phyloP scores from a whole-genome alignment of 2,113 vertebrate genomes.

The Scolopax mira region DNA sequence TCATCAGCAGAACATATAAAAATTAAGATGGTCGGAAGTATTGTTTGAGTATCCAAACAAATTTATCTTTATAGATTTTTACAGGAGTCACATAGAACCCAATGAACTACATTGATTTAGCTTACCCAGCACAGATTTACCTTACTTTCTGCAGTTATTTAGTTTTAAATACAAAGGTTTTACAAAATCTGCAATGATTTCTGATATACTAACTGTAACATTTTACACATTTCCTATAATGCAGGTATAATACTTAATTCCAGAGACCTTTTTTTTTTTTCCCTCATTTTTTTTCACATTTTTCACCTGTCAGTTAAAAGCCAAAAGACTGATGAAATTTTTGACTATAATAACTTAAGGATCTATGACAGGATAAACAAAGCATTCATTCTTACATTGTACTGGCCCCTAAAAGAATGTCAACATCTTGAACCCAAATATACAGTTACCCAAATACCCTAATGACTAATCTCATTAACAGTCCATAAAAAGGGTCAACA shows the following conservation, averaged over 20 bases:
- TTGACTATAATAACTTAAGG: background rate
- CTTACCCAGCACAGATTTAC: background rate
- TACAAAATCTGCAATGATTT: background rate
- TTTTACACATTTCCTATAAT: background rate
- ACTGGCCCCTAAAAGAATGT: background rate
- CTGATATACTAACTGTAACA: background rate
- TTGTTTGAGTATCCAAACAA: background rate
- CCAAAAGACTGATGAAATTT: background rate
- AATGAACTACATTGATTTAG: background rate
- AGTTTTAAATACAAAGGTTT: background rate
- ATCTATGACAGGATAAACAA: background rate
- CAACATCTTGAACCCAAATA: background rate
- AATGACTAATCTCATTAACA: background rate
- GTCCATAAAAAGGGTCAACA: background rate
- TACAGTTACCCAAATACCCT: background rate
- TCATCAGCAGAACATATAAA: background rate
- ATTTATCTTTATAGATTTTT: background rate
- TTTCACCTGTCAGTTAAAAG: background rate
- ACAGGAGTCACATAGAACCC: background rate
- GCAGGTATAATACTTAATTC: background rate
- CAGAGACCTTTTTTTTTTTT: background rate
- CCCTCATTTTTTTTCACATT: background rate
- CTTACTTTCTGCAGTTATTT: background rate
- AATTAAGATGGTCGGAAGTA: background rate
- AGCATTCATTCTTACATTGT: background rate